Evolutionary conservation across 2,797 vertebrate species (phyloP).

Genomic region (Malurus splendens): DNA sequence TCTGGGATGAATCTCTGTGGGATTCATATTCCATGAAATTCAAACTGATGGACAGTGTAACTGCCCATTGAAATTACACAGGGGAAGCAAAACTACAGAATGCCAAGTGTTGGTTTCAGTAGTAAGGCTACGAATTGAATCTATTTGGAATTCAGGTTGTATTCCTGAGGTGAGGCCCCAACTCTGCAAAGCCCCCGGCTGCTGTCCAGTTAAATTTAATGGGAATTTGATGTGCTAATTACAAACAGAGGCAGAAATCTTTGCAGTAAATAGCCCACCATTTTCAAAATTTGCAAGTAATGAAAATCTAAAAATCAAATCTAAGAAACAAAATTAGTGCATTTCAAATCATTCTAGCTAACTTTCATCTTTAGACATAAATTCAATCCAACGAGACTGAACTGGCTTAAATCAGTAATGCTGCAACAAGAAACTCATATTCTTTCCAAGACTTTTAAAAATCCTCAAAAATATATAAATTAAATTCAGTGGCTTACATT

Average conservation of each 20-base stretch:
- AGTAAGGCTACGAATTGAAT: slow-evolving; percentile 34
- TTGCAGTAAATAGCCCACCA: not conserved
- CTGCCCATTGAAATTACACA: not conserved
- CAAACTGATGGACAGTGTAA: not conserved
- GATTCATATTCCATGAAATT: not conserved
- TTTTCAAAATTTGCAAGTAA: slow-evolving; percentile 41
- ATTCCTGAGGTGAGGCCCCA: not conserved
- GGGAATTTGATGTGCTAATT: not conserved
- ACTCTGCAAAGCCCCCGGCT: not conserved
- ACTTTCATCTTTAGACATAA: slow-evolving; percentile 26
- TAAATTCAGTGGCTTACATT: slow-evolving; percentile 69
- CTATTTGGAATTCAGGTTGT: slow-evolving; percentile 4
- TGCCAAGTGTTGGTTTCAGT: slow-evolving; percentile 45
- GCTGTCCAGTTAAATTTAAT: not conserved
- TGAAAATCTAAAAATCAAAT: slow-evolving; percentile 44
- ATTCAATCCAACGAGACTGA: slow-evolving; percentile 23
- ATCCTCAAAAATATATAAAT: slow-evolving; percentile 69
- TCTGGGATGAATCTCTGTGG: not conserved
- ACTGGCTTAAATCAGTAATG: slow-evolving; percentile 27
- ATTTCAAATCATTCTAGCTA: slow-evolving; percentile 54
- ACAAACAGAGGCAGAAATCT: not conserved
- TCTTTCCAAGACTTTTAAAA: slow-evolving; percentile 49
- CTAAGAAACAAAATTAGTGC: slow-evolving; percentile 59
- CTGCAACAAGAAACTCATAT: slow-evolving; percentile 51
- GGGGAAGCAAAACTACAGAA: not conserved